phyloP scores from a whole-genome alignment of 2,113 vertebrate species.

The Podarcis raffonei region DNA sequence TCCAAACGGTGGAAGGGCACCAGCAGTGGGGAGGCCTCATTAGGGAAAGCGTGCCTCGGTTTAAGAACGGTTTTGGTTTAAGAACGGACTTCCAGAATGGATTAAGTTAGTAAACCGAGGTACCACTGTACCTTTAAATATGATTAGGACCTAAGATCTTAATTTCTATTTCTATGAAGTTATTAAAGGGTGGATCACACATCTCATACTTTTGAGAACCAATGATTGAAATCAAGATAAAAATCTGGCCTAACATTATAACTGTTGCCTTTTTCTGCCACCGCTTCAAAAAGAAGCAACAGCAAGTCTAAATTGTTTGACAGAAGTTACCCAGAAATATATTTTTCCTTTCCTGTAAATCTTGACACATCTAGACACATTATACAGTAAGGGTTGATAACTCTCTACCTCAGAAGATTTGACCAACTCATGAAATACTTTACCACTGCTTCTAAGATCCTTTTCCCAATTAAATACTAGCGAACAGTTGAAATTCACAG shows the following conservation, averaged over 20 bases:
- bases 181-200: not conserved
- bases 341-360: not conserved
- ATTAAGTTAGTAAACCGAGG: no score
- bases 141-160: not conserved
- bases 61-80: no score
- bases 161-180: not conserved
- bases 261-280: not conserved
- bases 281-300: not conserved
- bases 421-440: conserved; percentile 1
- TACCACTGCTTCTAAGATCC: not conserved
- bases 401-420: not conserved
- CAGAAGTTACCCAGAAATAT: not conserved
- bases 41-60: no score
- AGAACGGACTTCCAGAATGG: no score
- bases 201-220: not conserved
- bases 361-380: not conserved
- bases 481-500: not conserved
- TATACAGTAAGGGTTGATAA: not conserved
- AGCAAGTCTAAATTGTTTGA: not conserved
- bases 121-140: no score
- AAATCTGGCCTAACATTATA: not conserved
- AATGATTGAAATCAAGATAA: not conserved
- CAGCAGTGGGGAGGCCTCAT: no score
- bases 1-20: no score
- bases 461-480: not conserved